Conservation (phyloP, 2,113 vertebrate species). For the Sus scrofa region T2T-Sscrofa CM000830.6:35779501-35780000, state of each 20-base stretch:
- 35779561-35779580: not conserved
- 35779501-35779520: not conserved
- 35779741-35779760: not conserved
- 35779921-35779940: not conserved
- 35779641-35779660: too few relatives aligned
- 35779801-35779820: not conserved
- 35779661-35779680: too few relatives aligned
- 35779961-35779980: not conserved
- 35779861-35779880: not conserved
- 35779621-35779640: too few relatives aligned
- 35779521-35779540: slow-evolving; percentile 19
- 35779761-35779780: not conserved
- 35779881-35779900: not conserved
- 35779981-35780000: not conserved
- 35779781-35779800: not conserved
- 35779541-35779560: not conserved
- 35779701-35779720: not conserved
- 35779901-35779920: not conserved
- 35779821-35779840: not conserved
- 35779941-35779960: not conserved
- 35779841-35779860: not conserved
- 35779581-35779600: not conserved
- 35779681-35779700: too few relatives aligned
- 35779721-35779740: not conserved
- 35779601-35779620: too few relatives aligned